Evolutionary conservation across 2,113 vertebrate genomes (phyloP), one percentile per base, ranked within the genome.

Genomic region (Catharus minimus): DNA sequence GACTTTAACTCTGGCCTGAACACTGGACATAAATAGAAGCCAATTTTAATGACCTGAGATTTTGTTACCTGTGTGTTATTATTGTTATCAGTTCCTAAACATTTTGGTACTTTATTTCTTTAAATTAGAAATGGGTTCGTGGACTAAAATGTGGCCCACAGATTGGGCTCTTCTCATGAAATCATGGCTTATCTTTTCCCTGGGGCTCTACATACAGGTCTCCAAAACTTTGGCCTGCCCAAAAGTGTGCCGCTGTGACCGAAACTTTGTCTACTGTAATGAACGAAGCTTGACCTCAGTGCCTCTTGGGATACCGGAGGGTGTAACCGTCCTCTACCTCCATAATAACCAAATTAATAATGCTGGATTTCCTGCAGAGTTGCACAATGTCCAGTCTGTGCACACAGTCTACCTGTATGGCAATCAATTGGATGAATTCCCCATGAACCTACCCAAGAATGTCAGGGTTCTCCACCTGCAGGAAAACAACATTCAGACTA

Each of bases 311-410:
- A 99, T 99, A 92, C 97, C 98, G 65, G 99, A 99, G 97, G 99
- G 99, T 97, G 98, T 98, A 97, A 99, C 98, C 88, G 98, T 99
- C 72, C 99, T 99, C 97, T 99, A 98, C 98, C 98, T 99, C 95
- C 99, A 99, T 91, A 99, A 99, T 97, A 99, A 99, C 98, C 99
- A 99, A 99, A 99, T 99, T 97, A 99, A 99, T 98, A 99, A 99
- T 96, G 99, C 99, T 96, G 99, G 99, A 89, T 99, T 99, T 97
- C 99, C 99, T 49, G 41, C 98, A 58, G 99, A 99, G 94, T 97
- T 99, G 95, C 99, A 99, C 96, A 98, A 98, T 15, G 97, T 99
- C 55, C 99, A 96, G 82, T 99, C 99, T 1, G 98, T 99, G 94
- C 98, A 99, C 92, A 99, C 98, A 0, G 99, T 99, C 87, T 98